Evolutionary conservation across 2,888 invertebrate genomes (phyloP), one percentile per base, ranked within the genome.

Genomic region (Metalampra italica): DNA sequence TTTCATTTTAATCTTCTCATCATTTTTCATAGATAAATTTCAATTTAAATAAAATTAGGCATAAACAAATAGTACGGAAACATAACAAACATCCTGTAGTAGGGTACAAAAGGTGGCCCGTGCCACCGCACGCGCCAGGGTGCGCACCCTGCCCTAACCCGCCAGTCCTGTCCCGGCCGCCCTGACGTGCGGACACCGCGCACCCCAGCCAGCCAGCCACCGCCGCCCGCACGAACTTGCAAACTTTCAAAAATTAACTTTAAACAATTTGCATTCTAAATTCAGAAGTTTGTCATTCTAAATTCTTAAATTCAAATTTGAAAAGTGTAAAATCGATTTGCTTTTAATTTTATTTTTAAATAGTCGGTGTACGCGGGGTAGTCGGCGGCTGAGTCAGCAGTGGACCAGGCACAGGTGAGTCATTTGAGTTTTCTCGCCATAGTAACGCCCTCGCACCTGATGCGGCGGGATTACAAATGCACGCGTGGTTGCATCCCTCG

Each of bases 131-230:
- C 81, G 80, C 74, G 81, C 73, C 84, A 64, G 78, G 81, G 76
- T 69, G 73, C 68, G 69, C 78, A 76, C 84, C 85, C 84, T 69
- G 70, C 57, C 41, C 43, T 57, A 57, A 54, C 56, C 68, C 62
- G 68, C 57, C 87, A 88, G 88, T 88, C 80, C 78, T 73, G 70
- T 75, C 69, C 75, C 76, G 71, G 76, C 80, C 81, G 82, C 82
- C 76, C 75, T 62, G 59, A 63, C 50, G 79, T 73, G 82, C 85
- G 85, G 83, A 82, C 81, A 82, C 81, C 82, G 85, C 80, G 82
- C 86, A 82, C 84, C 87, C 85, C 82, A 71, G 69, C 53, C 57
- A 52, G 64, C 57, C 59, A 51, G 52, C 56, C 59, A 50, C 52
- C 54, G 14, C 37, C 1, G 36, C 47, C 42, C 54, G 53, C 47